Evolutionary conservation across 2,113 vertebrate genomes (phyloP).

Genomic region (Tricholaema leucomelas): DNA sequence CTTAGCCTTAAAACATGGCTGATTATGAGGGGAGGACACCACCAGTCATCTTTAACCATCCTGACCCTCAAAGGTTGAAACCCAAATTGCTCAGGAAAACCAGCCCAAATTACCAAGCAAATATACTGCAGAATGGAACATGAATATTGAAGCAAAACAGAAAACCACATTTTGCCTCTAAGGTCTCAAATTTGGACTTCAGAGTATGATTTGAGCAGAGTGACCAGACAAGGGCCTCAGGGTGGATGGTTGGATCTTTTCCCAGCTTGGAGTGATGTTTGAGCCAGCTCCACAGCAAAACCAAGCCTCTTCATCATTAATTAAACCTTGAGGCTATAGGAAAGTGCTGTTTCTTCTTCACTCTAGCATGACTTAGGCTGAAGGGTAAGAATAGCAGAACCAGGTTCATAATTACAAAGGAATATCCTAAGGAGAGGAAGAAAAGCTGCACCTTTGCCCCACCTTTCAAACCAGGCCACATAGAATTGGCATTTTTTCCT

Average conservation of each 20-base stretch:
- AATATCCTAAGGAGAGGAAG: background rate
- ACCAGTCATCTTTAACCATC: background rate
- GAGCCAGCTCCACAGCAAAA: accelerated
- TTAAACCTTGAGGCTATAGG: accelerated
- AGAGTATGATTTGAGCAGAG: background rate
- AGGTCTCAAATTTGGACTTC: background rate
- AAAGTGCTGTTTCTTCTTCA: background rate
- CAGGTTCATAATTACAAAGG: background rate
- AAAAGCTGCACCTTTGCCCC: background rate
- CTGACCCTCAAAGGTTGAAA: background rate
- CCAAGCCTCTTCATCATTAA: background rate
- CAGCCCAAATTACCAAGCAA: background rate
- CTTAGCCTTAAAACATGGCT: background rate
- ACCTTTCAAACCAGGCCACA: background rate
- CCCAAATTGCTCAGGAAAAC: background rate
- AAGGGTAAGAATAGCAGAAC: background rate
- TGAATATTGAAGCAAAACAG: background rate
- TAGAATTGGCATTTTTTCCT: background rate
- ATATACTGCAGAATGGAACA: background rate
- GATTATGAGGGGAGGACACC: background rate
- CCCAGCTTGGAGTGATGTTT: accelerated
- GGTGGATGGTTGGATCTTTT: background rate
- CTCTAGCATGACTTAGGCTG: no score
- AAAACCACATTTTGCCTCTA: background rate
- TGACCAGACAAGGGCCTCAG: accelerated